Base-by-base conservation (phyloP, 1,140 invertebrate genomes). In the Rhynchophorus ferrugineus region DNA sequence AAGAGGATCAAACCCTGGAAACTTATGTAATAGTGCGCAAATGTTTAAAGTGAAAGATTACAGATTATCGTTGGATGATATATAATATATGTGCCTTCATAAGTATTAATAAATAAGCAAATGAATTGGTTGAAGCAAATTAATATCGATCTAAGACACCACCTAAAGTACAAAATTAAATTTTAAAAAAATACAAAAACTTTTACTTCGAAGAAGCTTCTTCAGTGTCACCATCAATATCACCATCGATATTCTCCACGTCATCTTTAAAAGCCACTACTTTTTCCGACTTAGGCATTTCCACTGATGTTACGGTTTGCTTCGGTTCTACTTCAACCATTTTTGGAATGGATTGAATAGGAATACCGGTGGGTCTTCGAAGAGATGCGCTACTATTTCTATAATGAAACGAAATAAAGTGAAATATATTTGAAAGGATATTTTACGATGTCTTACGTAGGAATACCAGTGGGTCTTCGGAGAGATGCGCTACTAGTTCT, bases 261-360 rank as follows among this genome's bases (percentile, higher is more conserved):
- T 52, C 22, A 18, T 52, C 49, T 39, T 45, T 20, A 19, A 52
- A 52, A 9, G 21, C 49, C 3, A 52, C 49, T 29, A 22, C 44
- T 39, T 20, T 37, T 3, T 52, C 49, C 1, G 35, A 19, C n/a
- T n/a, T n/a, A n/a, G n/a, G n/a, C n/a, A n/a, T n/a, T 14, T 51
- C 39, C 8, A 18, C 17, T 16, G 37, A 49, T 33, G 2, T 1
- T 49, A 21, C 13, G 9, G 22, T 9, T 11, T 14, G 3, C 2
- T 2, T 24, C 16, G 47, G 14, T 2, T 13, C 14, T 5, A 19
- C 7, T 11, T 13, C 3, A 14, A n/a, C 6, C 17, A 29, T 3
- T 44, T 22, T 8, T 13, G 35, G 0, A 29, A 20, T 3, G 39
- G 16, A 11, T 36, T 19, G 18, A 42, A 29, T 6, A 19, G 17